Evolutionary conservation across 2,113 vertebrate genomes (phyloP), one percentile per base, ranked within the genome.

Genomic region (Diglossa brunneiventris): DNA sequence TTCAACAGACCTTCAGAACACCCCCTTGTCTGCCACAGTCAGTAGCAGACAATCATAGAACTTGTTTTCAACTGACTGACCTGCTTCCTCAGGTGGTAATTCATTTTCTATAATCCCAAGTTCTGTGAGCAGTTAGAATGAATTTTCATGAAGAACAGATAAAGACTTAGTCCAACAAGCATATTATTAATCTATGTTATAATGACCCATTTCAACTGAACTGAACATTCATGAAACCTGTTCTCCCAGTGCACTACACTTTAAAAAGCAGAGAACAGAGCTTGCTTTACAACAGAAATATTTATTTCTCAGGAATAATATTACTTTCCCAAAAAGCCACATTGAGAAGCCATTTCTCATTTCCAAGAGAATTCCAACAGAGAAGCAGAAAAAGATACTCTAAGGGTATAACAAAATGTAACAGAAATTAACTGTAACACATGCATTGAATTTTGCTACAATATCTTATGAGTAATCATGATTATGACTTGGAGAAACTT

Each of bases 371-470:
- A 94, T 58, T 64, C 58, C 94, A 93, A 68, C 50, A 67, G 94
- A 92, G 90, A 89, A 88, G 47, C 86, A 93, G 76, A 30, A 70
- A 77, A 87, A 91, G 37, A 81, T 72, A 86, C 44, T 95, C 69
- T 66, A 79, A 55, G 58, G 30, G 94, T 87, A 74, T 62, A 92
- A 61, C 20, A 91, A 53, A 92, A 89, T 76, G 55, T 47, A 91
- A 68, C n/a, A 94, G 41, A 97, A 95, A 97, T 94, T 92, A 94
- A 82, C 39, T 64, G 72, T 31, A 91, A 66, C 2, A 24, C 81
- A 95, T 55, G 33, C 22, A 47, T 4, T 77, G 50, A 17, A 79
- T 89, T 64, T 66, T 87, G 69, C 61, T 66, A 74, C 33, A 80
- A 46, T 85, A 79, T 63, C 69, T 63, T 95, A 24, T 3, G 6